Evolutionary conservation across 2,113 vertebrate species (phyloP), one percentile per base, ranked within the genome.

Genomic region (Steatornis caripensis): DNA sequence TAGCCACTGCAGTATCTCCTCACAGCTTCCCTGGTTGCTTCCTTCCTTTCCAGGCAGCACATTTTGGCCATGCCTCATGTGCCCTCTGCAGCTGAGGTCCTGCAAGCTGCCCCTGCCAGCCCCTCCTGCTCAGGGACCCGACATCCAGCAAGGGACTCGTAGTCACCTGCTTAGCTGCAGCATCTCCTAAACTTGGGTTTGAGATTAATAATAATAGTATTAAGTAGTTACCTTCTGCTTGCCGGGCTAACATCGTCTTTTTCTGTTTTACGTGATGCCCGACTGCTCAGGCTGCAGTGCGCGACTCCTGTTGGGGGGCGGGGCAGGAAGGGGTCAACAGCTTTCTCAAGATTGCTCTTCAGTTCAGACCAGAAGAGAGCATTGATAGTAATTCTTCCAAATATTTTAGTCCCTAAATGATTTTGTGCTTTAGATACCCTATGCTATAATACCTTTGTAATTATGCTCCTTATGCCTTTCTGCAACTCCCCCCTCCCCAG

Each of bases 41-140:
- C 29, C 24, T 64, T 69, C 66, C 39, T 70, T 55, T 32, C 69
- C 48, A 72, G 37, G 26, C 37, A 83, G 26, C 34, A 18, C 3
- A 1, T 62, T 18, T 29, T 5, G 8, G 27, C 36, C 13, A 5
- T 41, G 11, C 16, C 29, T 66, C 1, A 0, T 9, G 2, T 62
- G 30, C 2, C 23, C 11, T 41, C 21, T 34, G 11, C 57, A 45
- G 27, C 11, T n/a, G 17, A 90, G 14, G 5, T 22, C 29, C 9
- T 2, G 0, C 0, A 2, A 30, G 24, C 37, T 5, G 3, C 16
- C 30, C 7, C 37, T 75, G 66, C 14, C 43, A 71, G 11, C 15
- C 22, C 7, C 45, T 34, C 22, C 41, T 61, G 51, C 54, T 24
- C 27, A 27, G 49, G 20, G 27, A 75, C 30, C 20, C 5, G 12